A percentile compares a stretch with the other conserved stretches of the same genome.
Evolutionary conservation across 2,797 vertebrate species (phyloP).

Genomic region (Epinephelus awoara): DNA sequence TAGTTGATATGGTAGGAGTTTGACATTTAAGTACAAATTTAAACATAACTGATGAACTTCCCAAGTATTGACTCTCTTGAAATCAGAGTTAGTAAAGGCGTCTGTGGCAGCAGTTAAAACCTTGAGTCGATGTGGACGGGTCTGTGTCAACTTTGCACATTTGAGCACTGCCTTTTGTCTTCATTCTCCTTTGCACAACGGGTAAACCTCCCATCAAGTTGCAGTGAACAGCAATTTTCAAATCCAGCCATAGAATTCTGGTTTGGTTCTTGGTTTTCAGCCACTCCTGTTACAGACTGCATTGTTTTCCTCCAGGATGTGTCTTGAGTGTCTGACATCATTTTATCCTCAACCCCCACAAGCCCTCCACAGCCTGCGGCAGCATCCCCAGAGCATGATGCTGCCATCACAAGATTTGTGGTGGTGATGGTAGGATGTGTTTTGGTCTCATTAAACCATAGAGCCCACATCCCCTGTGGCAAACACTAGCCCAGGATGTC

Average conservation of each 20-base stretch:
- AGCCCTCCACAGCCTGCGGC: neutral
- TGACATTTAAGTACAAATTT: neutral
- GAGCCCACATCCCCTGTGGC: neutral
- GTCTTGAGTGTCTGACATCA: neutral
- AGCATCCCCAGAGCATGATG: neutral
- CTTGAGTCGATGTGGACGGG: neutral
- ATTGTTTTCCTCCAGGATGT: conserved; percentile 19
- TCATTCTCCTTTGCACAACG: conserved; percentile 14
- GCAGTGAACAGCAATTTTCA: conserved; percentile 15
- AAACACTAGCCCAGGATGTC: neutral
- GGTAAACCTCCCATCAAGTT: neutral
- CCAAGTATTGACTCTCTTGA: neutral
- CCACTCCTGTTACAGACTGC: neutral
- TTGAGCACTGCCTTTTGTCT: conserved; percentile 1
- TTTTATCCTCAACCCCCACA: neutral
- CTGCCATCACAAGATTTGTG: neutral
- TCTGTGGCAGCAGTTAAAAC: neutral
- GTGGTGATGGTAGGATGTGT: conserved; percentile 4
- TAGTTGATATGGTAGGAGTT: too few relatives aligned
- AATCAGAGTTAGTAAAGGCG: neutral
- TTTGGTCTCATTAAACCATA: neutral
- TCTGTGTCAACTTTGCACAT: conserved; percentile 17
- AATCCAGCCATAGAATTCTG: conserved; percentile 13
- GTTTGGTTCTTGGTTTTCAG: conserved; percentile 19
- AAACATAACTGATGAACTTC: too few relatives aligned